phyloP scores from a whole-genome alignment of 2,888 invertebrate genomes.

The Heliconius hortense region DNA sequence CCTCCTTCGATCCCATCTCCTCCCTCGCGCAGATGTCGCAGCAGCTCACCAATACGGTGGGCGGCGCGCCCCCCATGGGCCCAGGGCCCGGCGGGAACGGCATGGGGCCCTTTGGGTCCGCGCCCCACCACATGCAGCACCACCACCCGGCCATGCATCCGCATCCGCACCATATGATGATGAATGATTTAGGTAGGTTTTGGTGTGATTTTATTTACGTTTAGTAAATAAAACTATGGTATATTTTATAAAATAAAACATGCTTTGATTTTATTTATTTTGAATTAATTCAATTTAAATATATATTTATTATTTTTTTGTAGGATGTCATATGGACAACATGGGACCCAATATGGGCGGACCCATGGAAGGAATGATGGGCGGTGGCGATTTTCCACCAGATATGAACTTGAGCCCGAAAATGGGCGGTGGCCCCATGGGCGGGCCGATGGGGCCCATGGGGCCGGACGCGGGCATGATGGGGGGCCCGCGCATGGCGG shows the following conservation, averaged over 20 bases:
- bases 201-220: not conserved
- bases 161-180: conserved; percentile 78
- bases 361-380: conserved; percentile 80
- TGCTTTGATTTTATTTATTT: not conserved
- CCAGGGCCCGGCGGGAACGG: conserved; percentile 63
- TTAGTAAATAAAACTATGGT: not conserved
- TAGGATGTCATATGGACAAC: conserved; percentile 79
- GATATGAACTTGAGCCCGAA: conserved; percentile 85
- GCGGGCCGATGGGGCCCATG: conserved; percentile 78
- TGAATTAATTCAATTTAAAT: not conserved
- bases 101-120: conserved; percentile 70
- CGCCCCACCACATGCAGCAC: conserved; percentile 76
- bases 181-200: conserved; percentile 74
- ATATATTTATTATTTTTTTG: conserved; percentile 21
- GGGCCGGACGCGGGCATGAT: conserved; percentile 83
- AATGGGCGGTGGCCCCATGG: conserved; percentile 81
- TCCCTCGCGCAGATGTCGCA: conserved; percentile 97
- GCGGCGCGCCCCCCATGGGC: conserved; percentile 71
- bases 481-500: conserved; percentile 85
- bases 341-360: conserved; percentile 80
- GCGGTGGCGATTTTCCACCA: conserved; percentile 75
- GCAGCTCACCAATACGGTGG: conserved; percentile 90
- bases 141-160: conserved; percentile 73
- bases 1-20: conserved; percentile 95
- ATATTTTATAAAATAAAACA: not conserved